These are phyloP conservation scores for Plectropomus leopardus DNA, from an alignment of 2,113 vertebrate species.

Conservation along the genomic window DNA sequence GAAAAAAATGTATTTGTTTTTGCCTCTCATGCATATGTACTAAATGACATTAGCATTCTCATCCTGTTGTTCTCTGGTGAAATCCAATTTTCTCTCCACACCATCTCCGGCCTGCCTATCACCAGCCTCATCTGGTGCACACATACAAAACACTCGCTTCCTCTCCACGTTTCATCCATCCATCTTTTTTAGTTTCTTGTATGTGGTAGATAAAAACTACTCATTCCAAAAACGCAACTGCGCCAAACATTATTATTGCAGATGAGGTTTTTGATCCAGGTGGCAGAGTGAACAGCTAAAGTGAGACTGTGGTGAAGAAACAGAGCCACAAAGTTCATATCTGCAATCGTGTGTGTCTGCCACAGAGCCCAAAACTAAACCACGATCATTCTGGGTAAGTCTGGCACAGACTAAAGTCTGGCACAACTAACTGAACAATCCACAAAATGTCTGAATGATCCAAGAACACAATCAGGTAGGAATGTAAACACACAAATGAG, in stretches of 20 bases:
- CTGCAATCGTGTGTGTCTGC: not conserved
- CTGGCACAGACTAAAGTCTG: not conserved
- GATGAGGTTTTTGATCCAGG: not conserved
- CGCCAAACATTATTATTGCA: not conserved
- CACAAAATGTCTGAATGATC: not conserved
- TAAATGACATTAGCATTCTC: slow-evolving; percentile 68
- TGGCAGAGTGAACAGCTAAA: not conserved
- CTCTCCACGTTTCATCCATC: slow-evolving; percentile 13
- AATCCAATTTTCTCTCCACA: slow-evolving; percentile 72
- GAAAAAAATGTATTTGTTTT: slow-evolving; percentile 40
- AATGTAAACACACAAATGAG: not conserved
- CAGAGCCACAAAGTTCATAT: not conserved
- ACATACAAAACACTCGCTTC: slow-evolving; percentile 7
- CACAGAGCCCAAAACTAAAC: not conserved
- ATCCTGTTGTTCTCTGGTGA: slow-evolving; percentile 64
- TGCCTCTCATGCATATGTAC: slow-evolving; percentile 29
- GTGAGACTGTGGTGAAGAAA: not conserved
- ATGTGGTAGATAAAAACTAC: not conserved
- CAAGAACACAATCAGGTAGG: not conserved
- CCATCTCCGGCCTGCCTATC: slow-evolving; percentile 52
- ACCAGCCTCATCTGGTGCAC: slow-evolving; percentile 34
- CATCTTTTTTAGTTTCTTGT: not conserved
- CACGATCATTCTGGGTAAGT: not conserved
- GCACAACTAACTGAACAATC: not conserved
- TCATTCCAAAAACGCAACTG: not conserved